phyloP scores from a whole-genome alignment of 2,113 vertebrate genomes.

The Solenodon paradoxus region DNA sequence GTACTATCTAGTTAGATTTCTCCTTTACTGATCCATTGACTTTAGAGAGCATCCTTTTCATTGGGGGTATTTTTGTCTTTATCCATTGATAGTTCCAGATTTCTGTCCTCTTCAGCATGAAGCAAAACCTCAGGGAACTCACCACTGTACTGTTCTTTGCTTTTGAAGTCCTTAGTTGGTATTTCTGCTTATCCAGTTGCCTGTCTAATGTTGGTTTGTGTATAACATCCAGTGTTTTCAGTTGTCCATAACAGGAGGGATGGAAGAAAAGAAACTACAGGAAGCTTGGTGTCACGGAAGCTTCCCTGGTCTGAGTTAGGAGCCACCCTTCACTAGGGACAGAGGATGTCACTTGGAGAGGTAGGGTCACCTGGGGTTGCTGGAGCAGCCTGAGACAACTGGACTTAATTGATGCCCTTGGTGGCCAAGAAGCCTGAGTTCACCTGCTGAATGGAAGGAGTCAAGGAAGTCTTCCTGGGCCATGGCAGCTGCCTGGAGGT shows the following conservation, averaged over 20 bases:
- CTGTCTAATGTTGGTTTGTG: neutral
- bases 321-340: no score
- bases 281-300: neutral
- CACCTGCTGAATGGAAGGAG: no score
- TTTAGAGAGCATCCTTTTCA: neutral
- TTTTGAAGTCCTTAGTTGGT: neutral
- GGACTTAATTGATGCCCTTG: no score
- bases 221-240: neutral
- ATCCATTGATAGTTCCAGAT: neutral
- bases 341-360: neutral
- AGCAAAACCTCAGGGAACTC: neutral
- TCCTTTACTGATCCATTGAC: neutral
- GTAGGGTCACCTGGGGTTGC: neutral
- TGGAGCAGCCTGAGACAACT: neutral
- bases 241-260: neutral
- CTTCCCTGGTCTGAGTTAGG: no score
- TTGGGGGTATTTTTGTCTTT: neutral
- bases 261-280: neutral
- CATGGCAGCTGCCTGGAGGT: no score
- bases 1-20: neutral
- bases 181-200: neutral
- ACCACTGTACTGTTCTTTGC: neutral
- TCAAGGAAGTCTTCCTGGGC: no score
- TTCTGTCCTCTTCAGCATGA: neutral
- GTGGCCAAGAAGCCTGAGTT: neutral